These are phyloP conservation scores for Oeneis ivallda DNA, from an alignment of 2,888 invertebrate species.

Conservation along the genomic window DNA sequence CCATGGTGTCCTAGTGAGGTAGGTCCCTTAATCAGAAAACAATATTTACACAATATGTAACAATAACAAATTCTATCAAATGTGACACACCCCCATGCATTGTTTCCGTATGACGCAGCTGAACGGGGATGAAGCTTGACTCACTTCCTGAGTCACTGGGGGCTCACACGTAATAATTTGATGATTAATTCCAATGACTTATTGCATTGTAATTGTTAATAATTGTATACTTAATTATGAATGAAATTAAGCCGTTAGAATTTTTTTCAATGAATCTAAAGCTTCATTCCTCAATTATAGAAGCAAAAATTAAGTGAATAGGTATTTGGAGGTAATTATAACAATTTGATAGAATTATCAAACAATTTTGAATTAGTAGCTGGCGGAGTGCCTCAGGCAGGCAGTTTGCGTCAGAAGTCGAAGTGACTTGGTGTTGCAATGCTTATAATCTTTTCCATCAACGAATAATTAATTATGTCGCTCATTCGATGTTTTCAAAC, in stretches of 20 bases:
- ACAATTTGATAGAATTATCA: no score
- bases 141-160: conserved; percentile 56
- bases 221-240: conserved; percentile 35
- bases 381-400: no score
- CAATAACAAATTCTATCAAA: conserved; percentile 45
- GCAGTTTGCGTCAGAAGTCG: no score
- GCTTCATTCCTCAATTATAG: not conserved
- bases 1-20: not conserved
- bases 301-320: not conserved
- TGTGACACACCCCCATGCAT: conserved; percentile 59
- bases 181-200: conserved; percentile 60
- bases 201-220: conserved; percentile 41
- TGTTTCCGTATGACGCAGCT: conserved; percentile 43
- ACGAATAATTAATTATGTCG: not conserved
- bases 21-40: conserved; percentile 5
- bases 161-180: conserved; percentile 47
- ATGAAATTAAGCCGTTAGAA: conserved; percentile 24
- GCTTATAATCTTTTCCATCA: no score
- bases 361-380: no score
- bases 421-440: no score
- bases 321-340: not conserved
- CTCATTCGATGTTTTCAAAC: not conserved
- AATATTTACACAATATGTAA: conserved; percentile 3
- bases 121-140: conserved; percentile 44
- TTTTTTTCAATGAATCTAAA: conserved; percentile 14